A percentile compares a stretch with the other conserved stretches of the same genome.
Conservation (phyloP, 2,113 vertebrate genomes). For the Mola mola region DNA sequence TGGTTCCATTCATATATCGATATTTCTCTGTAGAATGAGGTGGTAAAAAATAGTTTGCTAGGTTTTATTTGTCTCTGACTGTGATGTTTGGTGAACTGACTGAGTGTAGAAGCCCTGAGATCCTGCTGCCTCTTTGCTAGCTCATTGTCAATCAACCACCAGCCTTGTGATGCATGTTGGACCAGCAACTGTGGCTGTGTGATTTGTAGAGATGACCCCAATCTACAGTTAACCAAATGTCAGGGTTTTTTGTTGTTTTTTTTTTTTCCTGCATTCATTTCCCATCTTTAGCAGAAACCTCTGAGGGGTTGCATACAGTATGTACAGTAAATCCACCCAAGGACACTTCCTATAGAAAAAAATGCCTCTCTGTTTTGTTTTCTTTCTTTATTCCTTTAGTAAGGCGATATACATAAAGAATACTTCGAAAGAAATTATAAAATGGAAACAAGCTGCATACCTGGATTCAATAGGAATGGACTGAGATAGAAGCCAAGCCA, state of each 20-base stretch:
- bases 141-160: not conserved
- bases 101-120: not conserved
- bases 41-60: slow-evolving; percentile 3
- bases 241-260: too few relatives aligned
- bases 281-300: not conserved
- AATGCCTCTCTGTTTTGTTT: not conserved
- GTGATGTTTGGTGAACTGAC: not conserved
- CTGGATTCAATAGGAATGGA: not conserved
- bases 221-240: too few relatives aligned
- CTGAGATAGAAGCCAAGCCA: slow-evolving; percentile 36
- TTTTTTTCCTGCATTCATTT: too few relatives aligned
- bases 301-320: too few relatives aligned
- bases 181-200: not conserved
- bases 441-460: too few relatives aligned
- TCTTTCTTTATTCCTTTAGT: too few relatives aligned
- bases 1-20: not conserved
- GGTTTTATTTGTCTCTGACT: not conserved
- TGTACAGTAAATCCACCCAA: slow-evolving; percentile 9
- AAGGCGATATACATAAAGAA: too few relatives aligned
- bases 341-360: not conserved
- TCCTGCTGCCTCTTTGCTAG: not conserved
- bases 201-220: not conserved
- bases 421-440: too few relatives aligned
- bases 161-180: not conserved
- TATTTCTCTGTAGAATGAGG: not conserved